Base-by-base conservation (phyloP, 2,797 vertebrate species). In the Neopelma chrysocephalum region DNA sequence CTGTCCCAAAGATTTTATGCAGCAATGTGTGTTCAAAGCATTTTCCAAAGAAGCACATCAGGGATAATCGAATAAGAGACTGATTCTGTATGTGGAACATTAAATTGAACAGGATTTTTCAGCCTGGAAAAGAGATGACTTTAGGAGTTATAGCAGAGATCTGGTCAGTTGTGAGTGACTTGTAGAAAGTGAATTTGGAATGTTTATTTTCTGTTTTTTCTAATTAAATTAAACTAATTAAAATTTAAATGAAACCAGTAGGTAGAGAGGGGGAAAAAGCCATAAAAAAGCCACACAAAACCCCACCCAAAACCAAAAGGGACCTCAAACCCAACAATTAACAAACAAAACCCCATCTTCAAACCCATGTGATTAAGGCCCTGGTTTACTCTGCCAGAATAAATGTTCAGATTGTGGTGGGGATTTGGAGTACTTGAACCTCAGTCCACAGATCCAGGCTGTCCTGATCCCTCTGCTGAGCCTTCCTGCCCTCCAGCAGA, bases 181-280 rank as follows among this genome's bases (percentile, higher is more conserved):
- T 8, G 14, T 8, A 40, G 45, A 53, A 81, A 42, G 13, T 43
- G 25, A 82, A 64, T 76, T 87, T 81, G 23, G 19, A 61, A 47
- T 64, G 14, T 34, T 93, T 80, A 23, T 90, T 76, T 93, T 64
- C 38, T 81, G 13, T 21, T 5, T 72, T 70, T 91, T 81, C 27
- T 20, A 29, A 29, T 61, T 61, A 61, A 40, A 40, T 38, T 20
- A 31, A 62, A 62, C 34, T 34, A 34, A 34, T 34, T 57, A 23
- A 57, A 34, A 34, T 31, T 21, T 15, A 62, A 42, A 62, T 50
- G 23, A 42, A 61, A 76, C 11, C 12, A 6, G 11, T 3, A 27
- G 9, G 2, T 9, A 31, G 27, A 12, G 15, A 5, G 3, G 2
- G 14, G 4, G 2, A 4, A 3, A 12, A 34, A 27, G 4, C 4